phyloP scores from a whole-genome alignment of 2,113 vertebrate genomes.

The Pycnonotus jocosus region DNA sequence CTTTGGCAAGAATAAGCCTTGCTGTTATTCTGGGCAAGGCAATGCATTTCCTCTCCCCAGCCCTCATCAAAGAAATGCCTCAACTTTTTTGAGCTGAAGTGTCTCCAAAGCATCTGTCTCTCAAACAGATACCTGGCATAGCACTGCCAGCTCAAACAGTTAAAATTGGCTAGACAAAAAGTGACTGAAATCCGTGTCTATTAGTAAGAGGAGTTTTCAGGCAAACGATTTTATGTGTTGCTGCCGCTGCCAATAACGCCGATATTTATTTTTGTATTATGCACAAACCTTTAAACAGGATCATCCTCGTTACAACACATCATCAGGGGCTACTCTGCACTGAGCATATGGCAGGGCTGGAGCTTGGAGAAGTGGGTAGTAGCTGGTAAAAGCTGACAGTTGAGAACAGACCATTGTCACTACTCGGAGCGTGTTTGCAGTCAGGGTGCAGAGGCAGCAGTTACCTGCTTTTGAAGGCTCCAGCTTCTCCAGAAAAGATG shows the following conservation, averaged over 20 bases:
- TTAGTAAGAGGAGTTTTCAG: slow-evolving; percentile 9
- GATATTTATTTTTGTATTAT: not conserved
- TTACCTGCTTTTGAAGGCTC: slow-evolving; percentile 30
- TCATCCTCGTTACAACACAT: not conserved
- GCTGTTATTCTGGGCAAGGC: slow-evolving; percentile 36
- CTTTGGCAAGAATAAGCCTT: not conserved
- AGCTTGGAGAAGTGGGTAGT: not conserved
- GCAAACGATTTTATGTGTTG: not conserved
- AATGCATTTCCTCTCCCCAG: not conserved
- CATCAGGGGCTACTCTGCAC: slow-evolving; percentile 18
- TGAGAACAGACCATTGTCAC: not conserved
- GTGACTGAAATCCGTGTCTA: not conserved
- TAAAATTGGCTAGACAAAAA: slow-evolving; percentile 40
- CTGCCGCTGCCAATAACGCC: not conserved
- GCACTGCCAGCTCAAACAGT: slow-evolving; percentile 19
- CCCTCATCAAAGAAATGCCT: slow-evolving; percentile 27
- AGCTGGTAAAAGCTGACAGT: not conserved
- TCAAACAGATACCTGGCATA: slow-evolving; percentile 40
- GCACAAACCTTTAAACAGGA: not conserved
- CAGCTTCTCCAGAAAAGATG: not conserved
- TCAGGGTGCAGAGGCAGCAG: not conserved
- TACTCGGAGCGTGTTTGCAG: not conserved
- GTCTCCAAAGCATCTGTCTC: slow-evolving; percentile 56
- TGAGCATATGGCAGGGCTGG: slow-evolving; percentile 14
- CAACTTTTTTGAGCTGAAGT: slow-evolving; percentile 27